phyloP scores from a whole-genome alignment of 1,140 invertebrate genomes.

The Condylostylus longicornis region DNA sequence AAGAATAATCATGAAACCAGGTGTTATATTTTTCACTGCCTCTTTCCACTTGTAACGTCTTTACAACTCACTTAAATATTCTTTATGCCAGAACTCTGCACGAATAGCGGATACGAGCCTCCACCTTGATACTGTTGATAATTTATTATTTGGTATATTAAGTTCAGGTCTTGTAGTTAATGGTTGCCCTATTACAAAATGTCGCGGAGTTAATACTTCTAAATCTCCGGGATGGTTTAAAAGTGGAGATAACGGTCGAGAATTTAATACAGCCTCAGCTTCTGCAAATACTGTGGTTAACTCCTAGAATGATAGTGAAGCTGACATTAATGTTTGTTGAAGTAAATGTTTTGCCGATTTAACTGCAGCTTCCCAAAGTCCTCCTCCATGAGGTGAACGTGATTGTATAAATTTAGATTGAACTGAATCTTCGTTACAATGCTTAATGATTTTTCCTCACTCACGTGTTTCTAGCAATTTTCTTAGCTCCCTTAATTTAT shows the following conservation, averaged over 20 bases:
- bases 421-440: constrained; percentile 7
- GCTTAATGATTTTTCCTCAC: constrained; percentile 1
- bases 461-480: not conserved
- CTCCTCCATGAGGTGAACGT: constrained; percentile 17
- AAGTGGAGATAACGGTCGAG: constrained; percentile 17
- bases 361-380: constrained; percentile 18
- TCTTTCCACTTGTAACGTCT: not conserved
- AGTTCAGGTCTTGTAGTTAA: constrained; percentile 10
- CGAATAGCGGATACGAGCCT: not conserved
- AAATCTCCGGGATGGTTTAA: constrained; percentile 15
- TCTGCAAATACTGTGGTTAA: constrained; percentile 13
- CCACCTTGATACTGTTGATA: too few species aligned
- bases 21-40: not conserved
- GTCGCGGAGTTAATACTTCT: constrained; percentile 20
- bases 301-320: constrained; percentile 14
- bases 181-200: constrained; percentile 25
- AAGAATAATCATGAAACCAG: not conserved
- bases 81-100: not conserved
- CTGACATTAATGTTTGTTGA: constrained; percentile 9
- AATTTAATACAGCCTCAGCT: constrained; percentile 20
- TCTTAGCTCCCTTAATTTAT: constrained; percentile 6
- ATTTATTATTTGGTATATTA: not conserved
- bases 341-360: constrained; percentile 18
- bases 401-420: constrained; percentile 14
- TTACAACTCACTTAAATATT: not conserved